Evolutionary conservation across 2,113 vertebrate genomes (phyloP), one percentile per base, ranked within the genome.

Genomic region (Recurvirostra avosetta): DNA sequence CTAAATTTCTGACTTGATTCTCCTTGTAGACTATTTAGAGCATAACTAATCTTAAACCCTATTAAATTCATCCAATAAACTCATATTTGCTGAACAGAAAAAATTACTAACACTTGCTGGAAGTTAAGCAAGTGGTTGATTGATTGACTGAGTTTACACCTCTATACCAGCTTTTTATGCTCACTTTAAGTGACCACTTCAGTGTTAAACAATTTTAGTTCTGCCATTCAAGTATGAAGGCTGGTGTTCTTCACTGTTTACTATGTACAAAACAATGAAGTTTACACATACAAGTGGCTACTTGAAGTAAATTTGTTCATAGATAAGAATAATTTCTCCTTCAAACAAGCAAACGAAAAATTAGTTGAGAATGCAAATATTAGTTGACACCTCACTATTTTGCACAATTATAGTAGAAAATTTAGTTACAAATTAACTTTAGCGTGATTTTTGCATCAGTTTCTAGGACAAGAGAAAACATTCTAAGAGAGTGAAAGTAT

Each of bases 181-280:
- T 97, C 72, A 78, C 86, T 79, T 96, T 94, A 85, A 94, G 73
- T 86, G 90, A 95, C 85, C 91, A 92, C 38, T 92, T 97, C 90
- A 97, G 19, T 63, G 27, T 92, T 74, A 97, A 97, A 97, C 67
- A 96, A 94, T 95, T 97, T 97, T 95, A 96, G 77, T 82, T 62
- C 63, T 97, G 52, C 38, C 27, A 73, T 96, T 96, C 88, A 79
- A 63, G 74, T 81, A 61, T 40, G 55, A 78, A 71, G 45, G 55
- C 41, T 92, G 62, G 7, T 26, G 85, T 63, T 95, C 93, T 97
- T 94, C 72, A 32, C 75, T 93, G 29, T 65, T 95, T 94, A 84
- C 75, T 80, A 20, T 32, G 41, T 87, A 94, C 40, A 94, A 94
- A 94, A 80, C 63, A 95, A 75, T 79, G 95, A 81, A 95, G 56